Evolutionary conservation across 2,888 invertebrate genomes (phyloP).

Genomic region (Ariolimax columbianus): DNA sequence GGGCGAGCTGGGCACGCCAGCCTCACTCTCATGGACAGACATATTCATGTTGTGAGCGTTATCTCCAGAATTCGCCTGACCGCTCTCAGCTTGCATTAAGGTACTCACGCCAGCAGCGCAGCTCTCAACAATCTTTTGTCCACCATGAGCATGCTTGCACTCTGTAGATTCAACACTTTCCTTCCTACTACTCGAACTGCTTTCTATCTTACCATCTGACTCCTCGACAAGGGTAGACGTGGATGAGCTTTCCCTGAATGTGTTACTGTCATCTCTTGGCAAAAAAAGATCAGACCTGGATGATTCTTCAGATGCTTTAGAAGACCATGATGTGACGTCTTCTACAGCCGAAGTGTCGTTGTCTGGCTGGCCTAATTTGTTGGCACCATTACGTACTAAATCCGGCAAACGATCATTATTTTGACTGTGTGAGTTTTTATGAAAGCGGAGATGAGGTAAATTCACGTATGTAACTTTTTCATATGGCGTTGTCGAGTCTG

Average conservation of each 20-base stretch:
- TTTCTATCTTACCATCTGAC: slow-evolving; percentile 22
- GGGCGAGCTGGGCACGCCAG: slow-evolving; percentile 17
- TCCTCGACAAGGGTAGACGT: slow-evolving; percentile 56
- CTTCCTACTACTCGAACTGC: slow-evolving; percentile 28
- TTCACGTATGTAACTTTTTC: slow-evolving; percentile 58
- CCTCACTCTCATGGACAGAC: slow-evolving; percentile 25
- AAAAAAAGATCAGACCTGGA: neutral
- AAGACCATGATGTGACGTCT: slow-evolving; percentile 58
- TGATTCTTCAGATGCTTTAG: slow-evolving; percentile 14
- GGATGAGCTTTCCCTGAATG: slow-evolving; percentile 56
- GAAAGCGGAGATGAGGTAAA: slow-evolving; percentile 53
- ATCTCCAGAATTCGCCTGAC: slow-evolving; percentile 2
- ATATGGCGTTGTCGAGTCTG: slow-evolving; percentile 54
- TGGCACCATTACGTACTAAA: neutral
- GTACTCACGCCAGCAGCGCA: slow-evolving; percentile 46
- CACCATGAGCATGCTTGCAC: neutral
- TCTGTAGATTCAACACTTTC: slow-evolving; percentile 53
- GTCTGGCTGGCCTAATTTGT: slow-evolving; percentile 57
- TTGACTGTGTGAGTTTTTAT: slow-evolving; percentile 28
- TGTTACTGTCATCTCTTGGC: slow-evolving; percentile 37
- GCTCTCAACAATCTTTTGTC: neutral
- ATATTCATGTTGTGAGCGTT: slow-evolving; percentile 25
- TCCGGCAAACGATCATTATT: slow-evolving; percentile 36
- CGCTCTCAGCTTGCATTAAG: slow-evolving; percentile 41
- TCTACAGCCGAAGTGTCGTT: slow-evolving; percentile 69